Percentiles rank a stretch among this genome's conserved stretches.
phyloP scores from a whole-genome alignment of 2,888 invertebrate genomes.

The Caenorhabditis sp. region DNA sequence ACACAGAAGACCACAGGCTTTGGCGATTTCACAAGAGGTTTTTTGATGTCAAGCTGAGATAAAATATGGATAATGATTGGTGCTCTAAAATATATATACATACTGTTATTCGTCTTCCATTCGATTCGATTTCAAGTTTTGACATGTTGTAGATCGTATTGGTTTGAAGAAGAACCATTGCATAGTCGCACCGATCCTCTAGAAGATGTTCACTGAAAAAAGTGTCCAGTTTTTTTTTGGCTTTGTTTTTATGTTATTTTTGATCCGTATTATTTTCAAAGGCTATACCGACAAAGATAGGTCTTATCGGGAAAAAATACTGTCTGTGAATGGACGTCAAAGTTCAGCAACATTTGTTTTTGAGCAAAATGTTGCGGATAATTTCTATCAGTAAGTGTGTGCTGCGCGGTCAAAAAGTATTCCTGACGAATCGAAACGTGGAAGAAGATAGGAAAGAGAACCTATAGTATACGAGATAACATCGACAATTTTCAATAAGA shows the following conservation, averaged over 20 bases:
- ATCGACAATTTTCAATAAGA: no score
- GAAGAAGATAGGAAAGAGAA: no score
- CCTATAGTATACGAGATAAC: no score
- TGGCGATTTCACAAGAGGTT: background rate
- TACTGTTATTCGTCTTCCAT: constrained; percentile 20
- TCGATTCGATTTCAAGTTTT: constrained; percentile 26
- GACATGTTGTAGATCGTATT: constrained; percentile 18
- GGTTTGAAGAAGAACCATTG: constrained; percentile 16
- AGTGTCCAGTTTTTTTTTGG: background rate
- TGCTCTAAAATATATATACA: background rate
- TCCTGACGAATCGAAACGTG: no score
- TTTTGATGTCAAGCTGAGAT: background rate
- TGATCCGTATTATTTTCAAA: background rate
- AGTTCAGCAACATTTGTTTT: no score
- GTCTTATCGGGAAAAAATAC: no score
- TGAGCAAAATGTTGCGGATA: no score
- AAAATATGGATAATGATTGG: background rate
- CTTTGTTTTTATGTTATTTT: background rate
- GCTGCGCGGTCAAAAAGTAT: no score
- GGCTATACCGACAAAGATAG: no score
- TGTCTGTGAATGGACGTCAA: no score
- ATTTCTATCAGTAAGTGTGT: no score
- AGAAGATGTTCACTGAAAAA: constrained; percentile 24
- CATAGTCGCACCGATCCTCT: constrained; percentile 25
- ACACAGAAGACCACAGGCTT: constrained; percentile 11